phyloP scores from a whole-genome alignment of 2,113 vertebrate species.

The Spizaetus ornatus region DNA sequence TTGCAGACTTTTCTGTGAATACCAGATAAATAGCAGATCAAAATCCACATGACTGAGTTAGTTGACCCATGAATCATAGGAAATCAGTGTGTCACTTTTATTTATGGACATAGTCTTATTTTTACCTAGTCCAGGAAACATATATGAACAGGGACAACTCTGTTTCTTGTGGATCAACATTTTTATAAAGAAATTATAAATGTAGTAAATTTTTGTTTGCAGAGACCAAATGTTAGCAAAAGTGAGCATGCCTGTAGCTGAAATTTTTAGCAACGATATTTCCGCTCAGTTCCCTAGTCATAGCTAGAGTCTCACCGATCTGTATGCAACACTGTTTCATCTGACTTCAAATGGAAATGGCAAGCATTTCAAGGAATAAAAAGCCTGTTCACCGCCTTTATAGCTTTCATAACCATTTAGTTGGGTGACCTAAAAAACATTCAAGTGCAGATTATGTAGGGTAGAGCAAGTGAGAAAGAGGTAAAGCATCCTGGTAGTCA shows the following conservation, averaged over 20 bases:
- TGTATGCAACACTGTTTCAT: background rate
- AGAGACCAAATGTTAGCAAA: background rate
- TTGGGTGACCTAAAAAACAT: background rate
- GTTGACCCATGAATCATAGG: background rate
- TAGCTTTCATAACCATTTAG: background rate
- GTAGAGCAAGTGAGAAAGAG: background rate
- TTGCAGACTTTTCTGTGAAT: background rate
- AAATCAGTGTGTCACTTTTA: background rate
- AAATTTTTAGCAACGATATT: background rate
- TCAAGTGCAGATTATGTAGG: background rate
- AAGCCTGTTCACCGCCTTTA: background rate
- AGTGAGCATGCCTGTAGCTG: background rate
- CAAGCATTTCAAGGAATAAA: conserved; percentile 7
- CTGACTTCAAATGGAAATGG: background rate
- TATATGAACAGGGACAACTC: background rate
- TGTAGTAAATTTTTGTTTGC: background rate
- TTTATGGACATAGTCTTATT: background rate
- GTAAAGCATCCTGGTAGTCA: background rate
- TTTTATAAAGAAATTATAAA: background rate
- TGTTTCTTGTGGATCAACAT: background rate
- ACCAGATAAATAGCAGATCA: background rate
- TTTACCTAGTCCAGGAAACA: background rate
- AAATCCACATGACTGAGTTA: background rate
- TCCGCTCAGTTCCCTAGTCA: background rate
- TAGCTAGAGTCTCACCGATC: background rate